Percentiles rank a stretch among this genome's conserved stretches.
phyloP scores from a whole-genome alignment of 2,888 invertebrate genomes.

The Eubasilissa splendida region DNA sequence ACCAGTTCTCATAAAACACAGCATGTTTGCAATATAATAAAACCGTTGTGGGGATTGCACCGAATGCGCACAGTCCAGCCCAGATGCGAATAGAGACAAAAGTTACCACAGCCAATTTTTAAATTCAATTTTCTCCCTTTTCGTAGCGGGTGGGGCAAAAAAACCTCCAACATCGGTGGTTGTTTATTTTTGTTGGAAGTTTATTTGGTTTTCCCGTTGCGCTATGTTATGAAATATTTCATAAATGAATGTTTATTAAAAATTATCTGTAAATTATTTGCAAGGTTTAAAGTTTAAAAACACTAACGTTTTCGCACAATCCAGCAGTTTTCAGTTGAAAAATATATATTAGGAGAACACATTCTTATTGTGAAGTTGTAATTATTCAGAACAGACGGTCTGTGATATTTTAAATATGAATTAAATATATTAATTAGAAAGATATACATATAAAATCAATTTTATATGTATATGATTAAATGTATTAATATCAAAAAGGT shows the following conservation, averaged over 20 bases:
- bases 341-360: too few relatives aligned
- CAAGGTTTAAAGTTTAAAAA: background rate
- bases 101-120: conserved; percentile 58
- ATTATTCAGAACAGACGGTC: too few relatives aligned
- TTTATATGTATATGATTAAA: too few relatives aligned
- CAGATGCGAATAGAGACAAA: conserved; percentile 51
- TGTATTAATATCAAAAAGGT: too few relatives aligned
- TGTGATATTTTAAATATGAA: too few relatives aligned
- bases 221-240: conserved; percentile 11
- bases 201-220: conserved; percentile 30
- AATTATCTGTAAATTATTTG: background rate
- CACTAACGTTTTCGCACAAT: too few relatives aligned
- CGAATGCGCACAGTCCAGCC: conserved; percentile 1
- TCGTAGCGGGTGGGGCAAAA: conserved; percentile 42
- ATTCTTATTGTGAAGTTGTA: too few relatives aligned
- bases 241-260: background rate
- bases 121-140: conserved; percentile 58
- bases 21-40: conserved; percentile 29
- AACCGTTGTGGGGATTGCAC: conserved; percentile 20
- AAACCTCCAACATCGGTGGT: conserved; percentile 38
- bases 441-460: too few relatives aligned
- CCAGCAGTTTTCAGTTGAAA: too few relatives aligned
- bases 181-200: background rate
- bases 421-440: too few relatives aligned
- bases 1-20: conserved; percentile 6